phyloP scores from a whole-genome alignment of 2,888 invertebrate species.

The Aromia moschata region DNA sequence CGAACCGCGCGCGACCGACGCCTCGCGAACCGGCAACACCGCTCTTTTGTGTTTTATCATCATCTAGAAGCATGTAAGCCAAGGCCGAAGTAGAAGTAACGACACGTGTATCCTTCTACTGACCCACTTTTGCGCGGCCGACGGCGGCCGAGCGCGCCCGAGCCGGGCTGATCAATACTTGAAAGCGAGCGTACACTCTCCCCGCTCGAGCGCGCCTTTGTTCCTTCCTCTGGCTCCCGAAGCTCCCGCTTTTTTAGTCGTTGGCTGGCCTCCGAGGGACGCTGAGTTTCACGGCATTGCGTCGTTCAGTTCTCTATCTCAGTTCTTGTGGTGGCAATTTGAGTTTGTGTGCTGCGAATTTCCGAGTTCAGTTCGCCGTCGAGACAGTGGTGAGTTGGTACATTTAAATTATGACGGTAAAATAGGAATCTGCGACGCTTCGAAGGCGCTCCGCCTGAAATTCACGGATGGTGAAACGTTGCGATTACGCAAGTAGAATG shows the following conservation, averaged over 20 bases:
- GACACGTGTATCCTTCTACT: conserved; percentile 57
- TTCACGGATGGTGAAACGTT: too few species aligned
- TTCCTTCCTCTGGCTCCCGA: conserved; percentile 19
- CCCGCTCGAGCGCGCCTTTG: conserved; percentile 7
- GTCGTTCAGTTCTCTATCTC: conserved; percentile 16
- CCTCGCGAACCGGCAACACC: conserved; percentile 32
- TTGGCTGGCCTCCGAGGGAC: conserved; percentile 6
- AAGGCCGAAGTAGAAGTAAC: conserved; percentile 50
- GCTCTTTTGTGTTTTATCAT: conserved; percentile 39
- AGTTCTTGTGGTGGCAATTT: conserved; percentile 8
- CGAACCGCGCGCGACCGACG: conserved; percentile 2
- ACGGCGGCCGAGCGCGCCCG: conserved; percentile 47
- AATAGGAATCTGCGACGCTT: too few species aligned
- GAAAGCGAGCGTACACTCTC: conserved; percentile 49
- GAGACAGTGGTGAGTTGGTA: conserved; percentile 11
- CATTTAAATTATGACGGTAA: too few species aligned
- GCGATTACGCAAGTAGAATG: too few species aligned
- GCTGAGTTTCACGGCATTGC: conserved; percentile 6
- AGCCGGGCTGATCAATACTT: conserved; percentile 54
- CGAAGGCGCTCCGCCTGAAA: too few species aligned
- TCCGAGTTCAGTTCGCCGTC: neutral
- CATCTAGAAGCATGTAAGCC: conserved; percentile 52
- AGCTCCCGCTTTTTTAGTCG: conserved; percentile 15
- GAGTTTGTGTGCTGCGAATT: conserved; percentile 15
- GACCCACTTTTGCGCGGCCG: conserved; percentile 52